Base-by-base conservation (phyloP, 2,888 invertebrate species). In the Acanthoscelides obtectus region DNA sequence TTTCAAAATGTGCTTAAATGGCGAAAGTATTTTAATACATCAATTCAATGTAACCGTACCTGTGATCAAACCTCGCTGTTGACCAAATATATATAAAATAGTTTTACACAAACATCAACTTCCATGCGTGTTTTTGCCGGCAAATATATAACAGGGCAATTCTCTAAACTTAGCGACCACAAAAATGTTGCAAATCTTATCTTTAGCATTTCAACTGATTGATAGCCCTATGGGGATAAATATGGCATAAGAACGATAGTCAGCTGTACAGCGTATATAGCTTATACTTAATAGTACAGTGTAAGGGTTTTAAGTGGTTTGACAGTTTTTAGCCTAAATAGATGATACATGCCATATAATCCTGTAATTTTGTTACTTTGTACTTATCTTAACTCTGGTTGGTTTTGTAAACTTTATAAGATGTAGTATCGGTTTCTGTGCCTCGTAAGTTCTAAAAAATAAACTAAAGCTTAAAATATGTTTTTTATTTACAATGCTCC, bases 11-110 rank as follows among this genome's bases (percentile, higher is more conserved):
- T 45, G 45, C 5, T n/a, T 22, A 21, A 22, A 21, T 25, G 22
- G 27, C 68, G 27, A 8, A 8, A n/a, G 12, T 68, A 27, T 19
- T 22, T 17, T 0, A 22, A 68, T 21, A 67, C 72, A 69, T 74
- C 70, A 70, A 69, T 74, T 75, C 74, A 71, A 76, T 74, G 70
- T 72, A 73, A 79, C 80, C 79, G 83, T 84, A 84, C 84, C 84
- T 84, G 84, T 83, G 82, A 83, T 83, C 75, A 78, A 80, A 83
- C 84, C 83, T 84, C 83, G 83, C 84, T 81, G 78, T 79, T 79
- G 81, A 84, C 83, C 84, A 84, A 84, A 84, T 82, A 83, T 77
- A 77, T 80, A 79, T 77, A 80, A 79, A n/a, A 66, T 66, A 66
- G 22, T 66, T 21, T 5, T 21, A 21, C 20, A 66, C n/a, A n/a